A percentile compares a stretch with the other conserved stretches of the same genome.
phyloP scores from a whole-genome alignment of 1,140 invertebrate genomes.

The Wiebesia pumilae region DNA sequence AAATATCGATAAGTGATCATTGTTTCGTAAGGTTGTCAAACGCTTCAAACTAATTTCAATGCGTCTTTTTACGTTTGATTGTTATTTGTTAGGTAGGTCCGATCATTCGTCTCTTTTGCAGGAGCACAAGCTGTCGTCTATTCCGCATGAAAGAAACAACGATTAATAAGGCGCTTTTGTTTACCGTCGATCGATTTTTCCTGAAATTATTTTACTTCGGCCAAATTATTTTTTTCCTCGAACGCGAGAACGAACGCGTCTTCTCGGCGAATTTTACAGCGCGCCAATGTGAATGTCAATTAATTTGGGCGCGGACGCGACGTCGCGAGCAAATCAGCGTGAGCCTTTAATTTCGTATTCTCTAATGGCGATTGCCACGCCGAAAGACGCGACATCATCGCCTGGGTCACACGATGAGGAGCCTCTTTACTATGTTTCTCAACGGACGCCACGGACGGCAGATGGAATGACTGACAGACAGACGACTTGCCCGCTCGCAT shows the following conservation, averaged over 20 bases:
- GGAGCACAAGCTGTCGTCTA: too few species aligned
- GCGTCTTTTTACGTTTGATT: too few species aligned
- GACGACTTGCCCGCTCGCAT: conserved; percentile 1
- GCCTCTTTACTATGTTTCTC: conserved; percentile 4
- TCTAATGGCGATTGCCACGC: neutral
- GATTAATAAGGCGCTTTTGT: neutral
- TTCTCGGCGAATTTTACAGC: neutral
- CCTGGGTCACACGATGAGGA: neutral
- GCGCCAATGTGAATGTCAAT: conserved; percentile 34
- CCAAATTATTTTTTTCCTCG: conserved; percentile 12
- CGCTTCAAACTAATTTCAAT: too few species aligned
- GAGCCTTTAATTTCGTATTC: conserved; percentile 36
- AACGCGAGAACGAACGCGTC: neutral
- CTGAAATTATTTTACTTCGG: neutral
- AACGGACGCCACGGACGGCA: neutral
- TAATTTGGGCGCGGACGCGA: neutral
- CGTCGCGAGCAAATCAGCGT: conserved; percentile 25
- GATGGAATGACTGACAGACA: conserved; percentile 36
- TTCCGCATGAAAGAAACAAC: neutral
- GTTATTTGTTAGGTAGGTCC: too few species aligned
- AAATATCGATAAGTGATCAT: too few species aligned
- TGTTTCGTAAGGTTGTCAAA: too few species aligned
- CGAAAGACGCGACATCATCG: conserved; percentile 18
- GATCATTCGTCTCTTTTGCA: too few species aligned
- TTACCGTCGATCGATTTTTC: neutral